Evolutionary conservation across 2,888 invertebrate species (phyloP).

Genomic region (Luffia ferchaultella): DNA sequence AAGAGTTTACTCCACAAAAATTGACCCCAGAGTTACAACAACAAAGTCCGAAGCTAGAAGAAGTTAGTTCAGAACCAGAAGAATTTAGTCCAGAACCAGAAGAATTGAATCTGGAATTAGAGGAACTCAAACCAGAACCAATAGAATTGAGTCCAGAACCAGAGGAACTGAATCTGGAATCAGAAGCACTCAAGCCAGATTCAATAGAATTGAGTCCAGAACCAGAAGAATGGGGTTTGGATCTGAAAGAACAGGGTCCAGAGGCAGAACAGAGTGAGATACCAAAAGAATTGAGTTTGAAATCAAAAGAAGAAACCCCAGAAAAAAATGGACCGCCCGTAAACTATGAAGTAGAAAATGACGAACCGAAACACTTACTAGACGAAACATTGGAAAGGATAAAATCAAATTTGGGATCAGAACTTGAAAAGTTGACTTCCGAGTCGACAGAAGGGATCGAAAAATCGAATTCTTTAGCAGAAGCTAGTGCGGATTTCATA

Average conservation of each 20-base stretch:
- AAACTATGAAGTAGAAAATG: slow-evolving; percentile 12
- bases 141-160: slow-evolving; percentile 17
- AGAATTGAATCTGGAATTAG: slow-evolving; percentile 13
- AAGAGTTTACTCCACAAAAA: slow-evolving; percentile 8
- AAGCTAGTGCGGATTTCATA: slow-evolving; percentile 32
- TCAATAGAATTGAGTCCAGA: slow-evolving; percentile 13
- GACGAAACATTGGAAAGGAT: slow-evolving; percentile 14
- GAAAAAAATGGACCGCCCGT: slow-evolving; percentile 8
- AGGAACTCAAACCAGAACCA: slow-evolving; percentile 11
- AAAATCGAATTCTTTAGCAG: slow-evolving; percentile 11
- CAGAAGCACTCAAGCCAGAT: slow-evolving; percentile 2
- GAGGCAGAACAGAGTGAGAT: slow-evolving; percentile 16
- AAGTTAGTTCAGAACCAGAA: slow-evolving; percentile 5
- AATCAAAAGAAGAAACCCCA: slow-evolving; percentile 4
- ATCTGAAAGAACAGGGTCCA: slow-evolving; percentile 13
- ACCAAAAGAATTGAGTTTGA: slow-evolving; percentile 13
- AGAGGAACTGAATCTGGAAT: slow-evolving; percentile 15
- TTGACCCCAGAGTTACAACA: slow-evolving; percentile 9
- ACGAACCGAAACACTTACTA: slow-evolving; percentile 23
- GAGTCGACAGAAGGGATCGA: background rate
- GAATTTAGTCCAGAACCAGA: slow-evolving; percentile 16
- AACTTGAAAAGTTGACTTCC: background rate
- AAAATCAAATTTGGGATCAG: background rate
- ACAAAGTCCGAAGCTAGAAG: background rate
- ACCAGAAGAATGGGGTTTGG: slow-evolving; percentile 13